Evolutionary conservation across 2,113 vertebrate genomes (phyloP), one percentile per base, ranked within the genome.

Genomic region (Eptatretus burgeri): DNA sequence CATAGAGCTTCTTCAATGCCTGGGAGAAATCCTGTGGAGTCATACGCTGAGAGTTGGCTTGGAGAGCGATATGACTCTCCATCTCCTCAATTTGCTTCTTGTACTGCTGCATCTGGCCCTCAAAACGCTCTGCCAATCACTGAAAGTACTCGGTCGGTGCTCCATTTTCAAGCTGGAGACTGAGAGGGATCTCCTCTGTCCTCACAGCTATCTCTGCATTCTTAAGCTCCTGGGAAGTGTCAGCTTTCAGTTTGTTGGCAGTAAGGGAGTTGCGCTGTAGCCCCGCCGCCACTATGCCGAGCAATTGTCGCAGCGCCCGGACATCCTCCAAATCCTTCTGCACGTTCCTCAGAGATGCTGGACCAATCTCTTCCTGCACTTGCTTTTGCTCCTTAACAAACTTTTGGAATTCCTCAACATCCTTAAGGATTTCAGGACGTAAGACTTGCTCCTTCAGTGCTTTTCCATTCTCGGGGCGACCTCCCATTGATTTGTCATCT

Each of bases 381-480:
- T 93, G 89, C 67, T 93, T 95, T 72, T 98, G 91, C 70, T 98
- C 91, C 73, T 98, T 98, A 56, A 98, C 91, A 82, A 93, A 95
- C 75, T 87, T 98, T 73, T n/a, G n/a, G n/a, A n/a, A n/a, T n/a
- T n/a, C n/a, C n/a, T n/a, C n/a, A n/a, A n/a, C n/a, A n/a, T n/a
- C n/a, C n/a, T n/a, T n/a, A n/a, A n/a, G n/a, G n/a, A n/a, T n/a
- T n/a, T n/a, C n/a, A n/a, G n/a, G n/a, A n/a, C n/a, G n/a, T n/a
- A n/a, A n/a, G n/a, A n/a, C n/a, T n/a, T n/a, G n/a, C n/a, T n/a
- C n/a, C n/a, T n/a, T n/a, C n/a, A n/a, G n/a, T n/a, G n/a, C n/a
- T n/a, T n/a, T n/a, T n/a, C n/a, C n/a, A n/a, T n/a, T n/a, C n/a
- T n/a, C n/a, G n/a, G n/a, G n/a, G n/a, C n/a, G n/a, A n/a, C n/a